Evolutionary conservation across 2,113 vertebrate genomes (phyloP), one percentile per base, ranked within the genome.

Genomic region (Lepus timidus): DNA sequence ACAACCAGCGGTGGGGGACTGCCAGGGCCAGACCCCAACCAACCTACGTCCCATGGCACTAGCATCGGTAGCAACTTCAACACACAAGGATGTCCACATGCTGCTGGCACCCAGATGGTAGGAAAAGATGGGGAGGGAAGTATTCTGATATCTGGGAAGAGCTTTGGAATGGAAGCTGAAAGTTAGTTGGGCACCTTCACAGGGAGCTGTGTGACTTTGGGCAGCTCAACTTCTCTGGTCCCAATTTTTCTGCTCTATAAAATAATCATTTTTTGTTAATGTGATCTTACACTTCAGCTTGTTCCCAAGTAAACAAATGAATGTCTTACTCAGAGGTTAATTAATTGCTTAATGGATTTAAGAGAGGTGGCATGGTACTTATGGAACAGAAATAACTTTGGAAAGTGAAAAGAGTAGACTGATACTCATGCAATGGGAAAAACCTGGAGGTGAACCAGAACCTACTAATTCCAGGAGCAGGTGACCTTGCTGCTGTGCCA

Each of bases 381-480:
- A 74, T n/a, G 67, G 25, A 49, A 20, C 4, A n/a, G 70, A 67
- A 67, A 36, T 44, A 36, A 19, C 17, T 25, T 0, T 25, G 33
- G 27, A 58, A 25, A n/a, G 51, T 39, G 19, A 51, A 19, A 0
- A 0, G 3, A 3, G 36, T 51, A 73, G 19, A 58, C 0, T 22
- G 65, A 49, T 49, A 51, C 31, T 74, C 8, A 3, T 1, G 14
- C 5, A 4, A 16, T 16, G 11, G 6, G 31, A 12, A 51, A 67
- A 20, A 39, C 16, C n/a, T 61, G 27, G 55, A 85, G 65, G 13
- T 39, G 29, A 85, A 39, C 3, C 12, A 33, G 36, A 73, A 68
- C 10, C 6, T 74, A 12, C 67, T 62, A 20, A 11, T 25, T 20
- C 58, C 51, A 7, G 4, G 1, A 7, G 9, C 31, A 39, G 17